phyloP scores from a whole-genome alignment of 1,140 invertebrate species.

The Solenopsis invicta region DNA sequence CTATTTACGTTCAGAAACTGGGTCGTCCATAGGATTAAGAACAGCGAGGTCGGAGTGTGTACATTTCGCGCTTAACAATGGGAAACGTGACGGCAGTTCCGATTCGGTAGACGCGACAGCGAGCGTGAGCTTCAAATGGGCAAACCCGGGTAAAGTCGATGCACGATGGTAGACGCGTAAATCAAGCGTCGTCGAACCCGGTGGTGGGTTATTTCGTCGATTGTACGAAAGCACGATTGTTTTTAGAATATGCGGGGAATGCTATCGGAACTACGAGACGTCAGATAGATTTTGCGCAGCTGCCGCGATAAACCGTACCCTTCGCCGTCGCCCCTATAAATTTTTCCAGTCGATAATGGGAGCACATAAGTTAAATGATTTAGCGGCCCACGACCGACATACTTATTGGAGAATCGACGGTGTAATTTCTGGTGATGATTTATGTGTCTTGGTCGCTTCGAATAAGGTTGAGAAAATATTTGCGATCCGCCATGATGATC shows the following conservation, averaged over 20 bases:
- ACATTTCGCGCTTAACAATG: constrained; percentile 29
- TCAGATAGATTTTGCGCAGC: constrained; percentile 49
- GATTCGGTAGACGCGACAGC: constrained; percentile 36
- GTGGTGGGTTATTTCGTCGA: constrained; percentile 45
- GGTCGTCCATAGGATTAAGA: constrained; percentile 23
- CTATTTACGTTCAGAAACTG: constrained; percentile 6
- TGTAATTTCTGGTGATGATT: constrained; percentile 39
- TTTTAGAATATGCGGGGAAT: constrained; percentile 9
- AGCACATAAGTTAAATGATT: constrained; percentile 59
- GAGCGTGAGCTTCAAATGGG: constrained; percentile 23
- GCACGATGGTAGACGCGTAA: constrained; percentile 13
- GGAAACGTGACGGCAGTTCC: constrained; percentile 27
- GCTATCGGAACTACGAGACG: constrained; percentile 12
- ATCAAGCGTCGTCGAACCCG: constrained; percentile 28
- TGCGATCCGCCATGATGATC: not conserved
- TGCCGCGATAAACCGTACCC: constrained; percentile 39
- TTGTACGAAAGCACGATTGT: constrained; percentile 22
- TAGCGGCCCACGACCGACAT: constrained; percentile 12
- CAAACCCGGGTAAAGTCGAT: not conserved
- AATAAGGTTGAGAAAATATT: constrained; percentile 47
- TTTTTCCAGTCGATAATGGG: constrained; percentile 48
- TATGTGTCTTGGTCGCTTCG: constrained; percentile 38
- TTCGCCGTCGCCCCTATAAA: constrained; percentile 37
- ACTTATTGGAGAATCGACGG: constrained; percentile 55
- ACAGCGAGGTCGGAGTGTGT: constrained; percentile 12